A percentile compares a stretch with the other conserved stretches of the same genome.
These are phyloP conservation scores for Paedocypris sp. DNA, from an alignment of 2,113 vertebrate genomes.

Conservation along the genomic window DNA sequence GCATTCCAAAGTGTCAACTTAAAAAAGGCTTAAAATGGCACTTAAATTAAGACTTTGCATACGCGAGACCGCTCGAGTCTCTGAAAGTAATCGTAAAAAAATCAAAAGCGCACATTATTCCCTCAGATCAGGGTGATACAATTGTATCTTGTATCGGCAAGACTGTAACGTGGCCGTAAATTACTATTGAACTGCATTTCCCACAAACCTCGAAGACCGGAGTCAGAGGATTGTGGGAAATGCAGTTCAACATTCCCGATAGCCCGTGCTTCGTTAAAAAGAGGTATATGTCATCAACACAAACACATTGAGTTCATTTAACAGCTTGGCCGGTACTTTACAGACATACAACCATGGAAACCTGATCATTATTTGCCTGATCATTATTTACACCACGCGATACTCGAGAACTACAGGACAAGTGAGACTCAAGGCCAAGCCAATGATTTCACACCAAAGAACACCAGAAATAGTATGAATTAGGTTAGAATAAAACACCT, in stretches of 20 bases:
- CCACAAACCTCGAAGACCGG: too few species aligned
- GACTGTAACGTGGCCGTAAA: too few species aligned
- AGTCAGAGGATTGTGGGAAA: too few species aligned
- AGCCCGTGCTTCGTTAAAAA: slow-evolving; percentile 15
- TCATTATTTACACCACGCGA: slow-evolving; percentile 4
- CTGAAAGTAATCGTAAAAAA: slow-evolving; percentile 30
- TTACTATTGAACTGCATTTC: too few species aligned
- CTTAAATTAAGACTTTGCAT: slow-evolving; percentile 42
- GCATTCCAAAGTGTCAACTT: not conserved
- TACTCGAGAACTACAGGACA: not conserved
- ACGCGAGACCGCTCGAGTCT: slow-evolving; percentile 14
- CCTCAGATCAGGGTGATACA: too few species aligned
- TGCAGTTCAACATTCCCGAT: too few species aligned
- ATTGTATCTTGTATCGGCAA: too few species aligned
- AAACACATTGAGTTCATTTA: slow-evolving; percentile 20
- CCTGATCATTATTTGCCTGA: slow-evolving; percentile 27
- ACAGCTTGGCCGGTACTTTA: slow-evolving; percentile 4
- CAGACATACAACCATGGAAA: slow-evolving; percentile 22
- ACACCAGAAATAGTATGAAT: slow-evolving; percentile 22
- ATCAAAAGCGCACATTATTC: slow-evolving; percentile 24
- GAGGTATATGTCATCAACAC: slow-evolving; percentile 33
- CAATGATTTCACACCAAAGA: slow-evolving; percentile 10
- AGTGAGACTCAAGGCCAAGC: not conserved
- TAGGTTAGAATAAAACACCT: slow-evolving; percentile 33
- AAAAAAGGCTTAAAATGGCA: slow-evolving; percentile 27